Percentiles rank a stretch among this genome's conserved stretches.
phyloP scores from a whole-genome alignment of 1,140 invertebrate genomes.

The Heterodera schachtii region DNA sequence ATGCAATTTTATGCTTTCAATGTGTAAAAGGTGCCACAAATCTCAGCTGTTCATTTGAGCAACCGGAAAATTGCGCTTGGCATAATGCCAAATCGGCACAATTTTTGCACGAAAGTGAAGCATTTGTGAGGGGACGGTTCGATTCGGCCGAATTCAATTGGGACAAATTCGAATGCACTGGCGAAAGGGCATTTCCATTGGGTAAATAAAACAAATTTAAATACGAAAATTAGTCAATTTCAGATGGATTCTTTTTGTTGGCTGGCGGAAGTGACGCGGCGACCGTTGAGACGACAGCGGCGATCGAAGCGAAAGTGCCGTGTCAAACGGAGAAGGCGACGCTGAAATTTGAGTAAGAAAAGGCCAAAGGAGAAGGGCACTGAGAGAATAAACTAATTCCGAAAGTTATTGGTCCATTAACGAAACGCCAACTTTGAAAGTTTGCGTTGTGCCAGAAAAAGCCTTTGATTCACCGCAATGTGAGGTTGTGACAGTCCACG shows the following conservation, averaged over 20 bases:
- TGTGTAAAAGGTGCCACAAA: slow-evolving; percentile 12
- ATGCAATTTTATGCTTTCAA: no score
- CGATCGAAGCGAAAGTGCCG: slow-evolving; percentile 44
- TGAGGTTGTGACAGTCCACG: slow-evolving; percentile 42
- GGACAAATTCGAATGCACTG: slow-evolving; percentile 52
- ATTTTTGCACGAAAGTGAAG: slow-evolving; percentile 22
- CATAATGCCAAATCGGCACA: slow-evolving; percentile 30
- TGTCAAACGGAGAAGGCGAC: slow-evolving; percentile 45
- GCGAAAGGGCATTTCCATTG: slow-evolving; percentile 45
- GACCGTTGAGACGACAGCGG: slow-evolving; percentile 30
- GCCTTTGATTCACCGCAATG: slow-evolving; percentile 42
- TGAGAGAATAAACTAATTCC: neutral
- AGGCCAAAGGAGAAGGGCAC: neutral
- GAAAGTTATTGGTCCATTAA: slow-evolving; percentile 53
- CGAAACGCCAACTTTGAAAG: slow-evolving; percentile 47
- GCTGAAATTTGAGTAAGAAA: slow-evolving; percentile 50
- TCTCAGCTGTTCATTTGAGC: slow-evolving; percentile 42
- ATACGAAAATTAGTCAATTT: no score
- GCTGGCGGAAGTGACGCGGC: slow-evolving; percentile 34
- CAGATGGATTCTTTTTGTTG: slow-evolving; percentile 51
- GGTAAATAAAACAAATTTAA: slow-evolving; percentile 30
- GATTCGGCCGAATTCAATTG: slow-evolving; percentile 43
- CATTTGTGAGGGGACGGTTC: slow-evolving; percentile 46
- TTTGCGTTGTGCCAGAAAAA: slow-evolving; percentile 48
- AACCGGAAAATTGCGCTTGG: slow-evolving; percentile 46